Conservation (phyloP, 2,113 vertebrate genomes). For the Parotia lawesii region DNA sequence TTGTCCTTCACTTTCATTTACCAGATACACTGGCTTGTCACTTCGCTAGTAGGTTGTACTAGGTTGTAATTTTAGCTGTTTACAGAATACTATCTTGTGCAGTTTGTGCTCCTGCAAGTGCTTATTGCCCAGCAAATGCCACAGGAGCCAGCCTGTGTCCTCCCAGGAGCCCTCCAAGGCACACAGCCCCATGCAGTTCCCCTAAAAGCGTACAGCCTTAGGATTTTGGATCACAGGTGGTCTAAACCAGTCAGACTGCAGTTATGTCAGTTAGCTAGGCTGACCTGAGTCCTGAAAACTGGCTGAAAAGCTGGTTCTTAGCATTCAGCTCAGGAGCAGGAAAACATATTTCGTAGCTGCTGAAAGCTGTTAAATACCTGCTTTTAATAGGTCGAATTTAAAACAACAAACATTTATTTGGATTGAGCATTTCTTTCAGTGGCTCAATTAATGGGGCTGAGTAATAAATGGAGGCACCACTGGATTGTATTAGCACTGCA, state of each 20-base stretch:
- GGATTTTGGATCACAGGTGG: neutral
- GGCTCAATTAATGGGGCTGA: neutral
- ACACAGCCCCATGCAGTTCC: neutral
- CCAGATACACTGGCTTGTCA: neutral
- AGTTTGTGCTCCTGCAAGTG: neutral
- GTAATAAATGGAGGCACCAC: conserved; percentile 25
- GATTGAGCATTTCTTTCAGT: conserved; percentile 15
- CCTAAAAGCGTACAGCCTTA: neutral
- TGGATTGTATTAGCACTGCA: neutral
- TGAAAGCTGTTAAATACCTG: conserved; percentile 50
- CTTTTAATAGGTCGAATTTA: conserved; percentile 46
- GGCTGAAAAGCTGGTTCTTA: neutral
- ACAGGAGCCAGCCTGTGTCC: neutral
- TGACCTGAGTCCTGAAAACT: neutral
- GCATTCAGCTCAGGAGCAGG: neutral
- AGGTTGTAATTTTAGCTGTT: neutral
- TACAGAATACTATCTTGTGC: neutral
- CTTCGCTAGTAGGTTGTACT: neutral
- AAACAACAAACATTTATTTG: conserved; percentile 21
- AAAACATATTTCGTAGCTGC: neutral
- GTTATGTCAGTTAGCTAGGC: neutral
- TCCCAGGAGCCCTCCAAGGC: neutral
- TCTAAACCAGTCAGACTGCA: neutral
- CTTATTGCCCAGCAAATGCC: neutral
- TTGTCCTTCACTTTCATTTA: neutral